Evolutionary conservation across 2,113 vertebrate species (phyloP), one percentile per base, ranked within the genome.

Genomic region (Zingel zingel): DNA sequence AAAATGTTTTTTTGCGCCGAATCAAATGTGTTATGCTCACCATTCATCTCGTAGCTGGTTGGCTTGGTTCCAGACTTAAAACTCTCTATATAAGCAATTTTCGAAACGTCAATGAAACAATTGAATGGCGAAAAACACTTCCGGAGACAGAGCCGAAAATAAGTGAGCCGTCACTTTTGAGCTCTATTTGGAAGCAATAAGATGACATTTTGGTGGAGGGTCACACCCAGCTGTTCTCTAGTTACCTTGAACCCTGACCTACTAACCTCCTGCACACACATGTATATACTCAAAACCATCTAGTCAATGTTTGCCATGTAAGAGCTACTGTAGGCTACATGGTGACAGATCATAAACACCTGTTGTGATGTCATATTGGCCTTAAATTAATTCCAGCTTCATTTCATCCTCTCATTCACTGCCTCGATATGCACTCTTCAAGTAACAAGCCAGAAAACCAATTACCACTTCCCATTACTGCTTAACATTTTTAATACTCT

Each of bases 261-360:
- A 78, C 70, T 66, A 67, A 59, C 63, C 45, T 18, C 12, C 66
- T 5, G 16, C 72, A 54, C 56, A 18, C 45, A 43, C 27, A 61
- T n/a, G 1, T 39, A 51, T 33, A 58, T 6, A 48, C 67, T 45
- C 50, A 21, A 15, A 48, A 11, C 10, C 33, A 73, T 56, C 51
- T 3, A 33, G 39, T 71, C 53, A 50, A 2, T 50, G 45, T 45
- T 84, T 77, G 47, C 75, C 25, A 3, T 80, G 78, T 69, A 23
- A 68, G 51, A 85, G 43, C 48, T 45, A 48, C 81, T 36, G 67
- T 43, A 27, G 27, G 27, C 27, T 27, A 83, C 53, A 81, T 77
- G 91, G 39, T 88, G 88, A 82, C 85, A 88, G 82, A 86, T 81
- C 67, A 82, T 91, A 90, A 93, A 93, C 77, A 67, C 48, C 73